Conservation (phyloP, 2,797 vertebrate genomes). For the Gymnothorax javanicus region DNA sequence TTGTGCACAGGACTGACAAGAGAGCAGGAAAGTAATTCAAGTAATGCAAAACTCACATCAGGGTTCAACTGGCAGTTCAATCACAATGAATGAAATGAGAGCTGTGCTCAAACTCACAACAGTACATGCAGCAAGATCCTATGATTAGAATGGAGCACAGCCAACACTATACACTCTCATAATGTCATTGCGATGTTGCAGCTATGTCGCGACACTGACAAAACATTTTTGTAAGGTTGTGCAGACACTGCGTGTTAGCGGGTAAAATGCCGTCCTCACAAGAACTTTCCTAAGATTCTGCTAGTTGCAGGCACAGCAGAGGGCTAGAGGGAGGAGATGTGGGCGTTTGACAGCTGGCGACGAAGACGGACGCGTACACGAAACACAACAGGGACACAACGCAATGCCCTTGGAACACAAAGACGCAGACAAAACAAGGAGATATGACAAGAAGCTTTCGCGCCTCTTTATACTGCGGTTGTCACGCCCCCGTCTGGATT, state of each 20-base stretch:
- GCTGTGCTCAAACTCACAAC: neutral
- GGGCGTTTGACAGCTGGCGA: neutral
- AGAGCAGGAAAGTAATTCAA: neutral
- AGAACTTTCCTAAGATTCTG: neutral
- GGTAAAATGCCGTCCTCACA: neutral
- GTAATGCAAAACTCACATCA: neutral
- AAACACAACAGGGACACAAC: neutral
- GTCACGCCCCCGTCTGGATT: neutral
- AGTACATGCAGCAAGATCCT: neutral
- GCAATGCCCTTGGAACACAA: neutral
- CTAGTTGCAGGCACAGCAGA: neutral
- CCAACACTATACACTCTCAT: no score
- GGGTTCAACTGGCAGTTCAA: neutral
- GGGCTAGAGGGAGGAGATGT: neutral
- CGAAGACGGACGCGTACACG: neutral
- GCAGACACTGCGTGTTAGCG: neutral
- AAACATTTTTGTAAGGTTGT: no score
- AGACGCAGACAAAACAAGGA: neutral
- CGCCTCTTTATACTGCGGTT: neutral
- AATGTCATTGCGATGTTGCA: no score
- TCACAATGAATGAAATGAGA: neutral
- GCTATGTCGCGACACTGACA: no score
- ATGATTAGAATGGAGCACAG: neutral
- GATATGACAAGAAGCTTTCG: neutral
- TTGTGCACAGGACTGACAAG: neutral